Base-by-base conservation (phyloP, 2,797 vertebrate genomes). In the Nothura maculosa region DNA sequence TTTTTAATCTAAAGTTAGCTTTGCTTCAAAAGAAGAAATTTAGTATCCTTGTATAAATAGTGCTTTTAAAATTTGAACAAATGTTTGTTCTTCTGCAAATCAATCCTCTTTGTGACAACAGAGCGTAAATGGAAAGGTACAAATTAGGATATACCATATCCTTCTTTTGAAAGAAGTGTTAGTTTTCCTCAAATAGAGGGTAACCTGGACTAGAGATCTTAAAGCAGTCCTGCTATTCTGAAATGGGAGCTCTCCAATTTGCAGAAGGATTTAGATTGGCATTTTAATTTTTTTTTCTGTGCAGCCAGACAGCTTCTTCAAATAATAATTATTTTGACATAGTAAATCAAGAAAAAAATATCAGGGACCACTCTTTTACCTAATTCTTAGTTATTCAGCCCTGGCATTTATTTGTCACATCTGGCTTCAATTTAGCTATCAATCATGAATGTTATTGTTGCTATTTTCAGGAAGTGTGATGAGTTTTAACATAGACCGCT, bases 1-100 rank as follows among this genome's bases (percentile, higher is more conserved):
- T 84, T 92, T 89, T 89, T 85, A 83, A 85, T 67, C 48, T 85
- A 77, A 94, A 89, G 19, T 22, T 43, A 93, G 27, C 9, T 6
- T 17, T 72, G 18, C 40, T 4, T 64, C 32, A 86, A 43, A 25
- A 50, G 34, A 24, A 34, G 55, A 84, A 86, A 92, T 55, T 52
- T 76, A n/a, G 43, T 25, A 30, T 6, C 43, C 28, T 74, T 45
- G 12, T 61, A 62, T n/a, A 80, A 86, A 67, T 4, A 30, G 14
- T 25, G 24, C 8, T 60, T 19, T n/a, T 62, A 75, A 67, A 69
- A 12, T 89, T 60, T n/a, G 50, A 19, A 60, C 28, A 81, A 69
- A 1, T 36, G 21, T 34, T 94, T 84, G 18, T 27, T 68, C 3
- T 89, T 83, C 21, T 19, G 14, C 14, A 48, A 67, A 82, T 38